These are phyloP conservation scores for Corydoras maculifer DNA, from an alignment of 2,113 vertebrate species.

Conservation along the genomic window DNA sequence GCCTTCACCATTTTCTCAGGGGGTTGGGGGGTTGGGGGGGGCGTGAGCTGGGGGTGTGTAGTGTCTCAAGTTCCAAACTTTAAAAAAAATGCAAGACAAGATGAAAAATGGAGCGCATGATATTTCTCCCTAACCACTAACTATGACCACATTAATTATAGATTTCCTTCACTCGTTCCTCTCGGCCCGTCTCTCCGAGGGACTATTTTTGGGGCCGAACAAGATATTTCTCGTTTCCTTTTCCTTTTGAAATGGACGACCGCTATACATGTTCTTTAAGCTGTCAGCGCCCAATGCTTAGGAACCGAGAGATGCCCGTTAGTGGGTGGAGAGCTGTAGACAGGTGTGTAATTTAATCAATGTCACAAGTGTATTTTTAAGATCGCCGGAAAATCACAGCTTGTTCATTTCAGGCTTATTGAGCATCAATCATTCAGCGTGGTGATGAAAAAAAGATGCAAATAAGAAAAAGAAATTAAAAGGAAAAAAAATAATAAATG, in stretches of 20 bases:
- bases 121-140: slow-evolving; percentile 12
- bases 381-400: slow-evolving; percentile 24
- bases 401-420: slow-evolving; percentile 23
- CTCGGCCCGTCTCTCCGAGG: neutral
- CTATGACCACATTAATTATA: slow-evolving; percentile 45
- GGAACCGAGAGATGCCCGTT: slow-evolving; percentile 13
- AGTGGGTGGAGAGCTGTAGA: neutral
- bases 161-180: slow-evolving; percentile 26
- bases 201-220: slow-evolving; percentile 28
- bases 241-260: neutral
- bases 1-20: neutral
- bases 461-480: neutral
- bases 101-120: neutral
- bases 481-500: neutral
- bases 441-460: neutral
- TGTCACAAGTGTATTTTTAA: slow-evolving; percentile 5
- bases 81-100: neutral
- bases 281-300: slow-evolving; percentile 11
- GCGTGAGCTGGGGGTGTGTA: neutral
- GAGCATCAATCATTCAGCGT: slow-evolving; percentile 18
- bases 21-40: too few relatives aligned
- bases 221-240: slow-evolving; percentile 29
- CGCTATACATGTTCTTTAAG: slow-evolving; percentile 23
- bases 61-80: neutral
- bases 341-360: slow-evolving; percentile 43